Evolutionary conservation across 1,140 invertebrate genomes (phyloP).

Genomic region (Brachionus manjavacas): DNA sequence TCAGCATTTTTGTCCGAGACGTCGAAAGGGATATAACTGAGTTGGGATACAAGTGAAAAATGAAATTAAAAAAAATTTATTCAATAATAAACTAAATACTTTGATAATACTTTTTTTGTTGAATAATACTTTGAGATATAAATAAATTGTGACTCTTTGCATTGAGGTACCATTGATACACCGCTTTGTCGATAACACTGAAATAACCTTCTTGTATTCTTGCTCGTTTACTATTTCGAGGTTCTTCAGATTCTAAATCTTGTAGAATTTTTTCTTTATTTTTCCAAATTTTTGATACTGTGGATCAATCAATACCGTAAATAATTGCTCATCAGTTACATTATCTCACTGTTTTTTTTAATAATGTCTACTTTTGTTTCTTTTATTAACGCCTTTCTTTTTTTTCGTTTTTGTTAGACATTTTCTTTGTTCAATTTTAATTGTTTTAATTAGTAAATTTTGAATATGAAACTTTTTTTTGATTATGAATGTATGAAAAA

Average conservation of each 20-base stretch:
- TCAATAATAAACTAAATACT: too few relatives aligned
- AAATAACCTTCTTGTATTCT: too few relatives aligned
- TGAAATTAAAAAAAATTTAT: not conserved
- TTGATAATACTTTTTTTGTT: too few relatives aligned
- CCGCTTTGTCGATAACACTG: too few relatives aligned
- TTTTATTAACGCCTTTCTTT: not conserved
- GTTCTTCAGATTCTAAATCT: not conserved
- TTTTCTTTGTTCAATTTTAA: conserved; percentile 10
- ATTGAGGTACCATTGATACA: too few relatives aligned
- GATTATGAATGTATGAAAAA: too few relatives aligned
- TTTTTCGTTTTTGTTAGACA: not conserved
- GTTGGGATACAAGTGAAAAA: too few relatives aligned
- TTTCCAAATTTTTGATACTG: not conserved
- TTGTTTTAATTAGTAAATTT: not conserved
- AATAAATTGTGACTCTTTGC: too few relatives aligned
- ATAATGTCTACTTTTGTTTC: not conserved
- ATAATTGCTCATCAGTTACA: not conserved
- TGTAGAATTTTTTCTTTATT: not conserved
- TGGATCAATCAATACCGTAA: not conserved
- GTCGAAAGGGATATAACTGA: too few relatives aligned
- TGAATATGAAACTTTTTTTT: not conserved
- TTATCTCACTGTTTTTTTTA: not conserved
- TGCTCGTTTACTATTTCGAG: conserved; percentile 5
- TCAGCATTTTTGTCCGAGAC: not conserved
- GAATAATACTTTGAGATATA: too few relatives aligned